These are phyloP conservation scores for Pelodiscus sinensis DNA, from an alignment of 2,113 vertebrate species.

Conservation along the genomic window DNA sequence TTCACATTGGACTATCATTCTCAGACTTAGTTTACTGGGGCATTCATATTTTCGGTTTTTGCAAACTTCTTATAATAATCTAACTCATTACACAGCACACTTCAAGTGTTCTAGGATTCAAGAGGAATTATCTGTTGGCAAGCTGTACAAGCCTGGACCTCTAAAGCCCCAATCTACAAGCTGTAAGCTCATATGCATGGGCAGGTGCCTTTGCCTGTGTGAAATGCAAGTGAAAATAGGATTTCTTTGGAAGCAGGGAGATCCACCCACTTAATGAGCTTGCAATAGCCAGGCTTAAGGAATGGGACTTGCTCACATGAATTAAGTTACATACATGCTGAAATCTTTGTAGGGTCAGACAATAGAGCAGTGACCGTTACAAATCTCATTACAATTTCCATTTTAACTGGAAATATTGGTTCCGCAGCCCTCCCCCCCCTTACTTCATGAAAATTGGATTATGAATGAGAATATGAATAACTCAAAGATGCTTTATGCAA, in stretches of 20 bases:
- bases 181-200: neutral
- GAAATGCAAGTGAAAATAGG: neutral
- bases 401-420: neutral
- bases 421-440: no score
- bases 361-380: neutral
- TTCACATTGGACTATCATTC: neutral
- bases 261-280: neutral
- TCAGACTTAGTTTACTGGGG: neutral
- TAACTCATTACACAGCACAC: neutral
- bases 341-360: neutral
- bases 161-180: neutral
- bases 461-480: no score
- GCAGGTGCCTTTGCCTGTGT: neutral
- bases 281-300: neutral
- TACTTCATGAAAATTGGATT: no score
- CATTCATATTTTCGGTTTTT: neutral
- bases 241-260: neutral
- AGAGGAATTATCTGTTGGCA: neutral
- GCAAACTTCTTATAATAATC: neutral
- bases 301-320: neutral
- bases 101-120: neutral
- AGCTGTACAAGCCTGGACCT: neutral
- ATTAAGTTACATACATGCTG: rapidly evolving
- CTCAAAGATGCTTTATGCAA: no score
- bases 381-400: rapidly evolving